phyloP scores from a whole-genome alignment of 2,113 vertebrate species.

The Otocyon megalotis region DNA sequence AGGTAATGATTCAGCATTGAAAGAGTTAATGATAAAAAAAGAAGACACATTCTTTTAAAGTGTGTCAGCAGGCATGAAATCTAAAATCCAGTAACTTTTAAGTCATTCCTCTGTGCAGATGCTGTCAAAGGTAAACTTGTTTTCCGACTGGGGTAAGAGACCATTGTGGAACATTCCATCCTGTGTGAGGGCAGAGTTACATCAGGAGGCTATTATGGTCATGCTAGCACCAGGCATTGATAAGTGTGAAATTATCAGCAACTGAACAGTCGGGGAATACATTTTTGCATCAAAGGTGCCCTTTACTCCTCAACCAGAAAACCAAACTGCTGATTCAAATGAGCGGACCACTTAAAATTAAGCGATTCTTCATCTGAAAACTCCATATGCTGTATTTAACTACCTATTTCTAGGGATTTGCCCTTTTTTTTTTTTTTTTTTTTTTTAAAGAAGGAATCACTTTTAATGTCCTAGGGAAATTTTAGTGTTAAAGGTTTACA shows the following conservation, averaged over 20 bases:
- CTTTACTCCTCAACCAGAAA: constrained; percentile 67
- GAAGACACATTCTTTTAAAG: background rate
- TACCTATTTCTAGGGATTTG: constrained; percentile 67
- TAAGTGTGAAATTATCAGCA: constrained; percentile 79
- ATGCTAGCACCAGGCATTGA: constrained; percentile 67
- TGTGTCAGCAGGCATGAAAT: background rate
- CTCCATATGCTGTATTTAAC: constrained; percentile 71
- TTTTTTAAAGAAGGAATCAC: constrained; percentile 75
- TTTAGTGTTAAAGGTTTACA: constrained; percentile 81
- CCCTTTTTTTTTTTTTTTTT: constrained; percentile 60
- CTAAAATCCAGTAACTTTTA: background rate
- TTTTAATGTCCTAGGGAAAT: constrained; percentile 78
- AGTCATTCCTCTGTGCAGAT: background rate
- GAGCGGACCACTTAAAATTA: constrained; percentile 60
- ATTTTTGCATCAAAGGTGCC: constrained; percentile 76
- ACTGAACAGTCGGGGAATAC: constrained; percentile 44
- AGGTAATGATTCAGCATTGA: background rate
- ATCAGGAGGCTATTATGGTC: constrained; percentile 68
- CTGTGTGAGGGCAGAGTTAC: constrained; percentile 45
- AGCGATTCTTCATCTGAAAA: constrained; percentile 55
- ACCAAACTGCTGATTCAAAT: constrained; percentile 75
- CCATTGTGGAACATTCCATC: background rate
- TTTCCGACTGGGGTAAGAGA: constrained; percentile 45
- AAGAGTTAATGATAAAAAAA: background rate
- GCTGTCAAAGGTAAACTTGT: constrained; percentile 23